These are phyloP conservation scores for Papio anubis DNA, from an alignment of 2,113 vertebrate species.

Conservation along the genomic window DNA sequence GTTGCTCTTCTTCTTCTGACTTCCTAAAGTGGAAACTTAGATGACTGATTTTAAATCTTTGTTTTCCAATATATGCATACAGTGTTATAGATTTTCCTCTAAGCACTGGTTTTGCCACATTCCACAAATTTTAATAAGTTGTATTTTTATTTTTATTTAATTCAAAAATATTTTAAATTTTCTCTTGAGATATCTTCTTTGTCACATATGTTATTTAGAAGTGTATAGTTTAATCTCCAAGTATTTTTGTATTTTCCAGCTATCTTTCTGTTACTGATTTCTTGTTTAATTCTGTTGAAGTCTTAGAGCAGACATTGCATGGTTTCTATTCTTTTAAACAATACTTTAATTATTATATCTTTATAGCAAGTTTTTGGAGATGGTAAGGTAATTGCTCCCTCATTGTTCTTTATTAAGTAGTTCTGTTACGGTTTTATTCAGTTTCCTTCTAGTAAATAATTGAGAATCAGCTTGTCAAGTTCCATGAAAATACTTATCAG, in stretches of 20 bases:
- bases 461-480: constrained; percentile 34
- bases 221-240: background rate
- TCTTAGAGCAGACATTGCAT: background rate
- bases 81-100: background rate
- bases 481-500: constrained; percentile 7
- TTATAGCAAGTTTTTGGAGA: constrained; percentile 25
- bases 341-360: constrained; percentile 46
- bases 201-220: background rate
- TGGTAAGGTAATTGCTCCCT: background rate
- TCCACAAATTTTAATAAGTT: background rate
- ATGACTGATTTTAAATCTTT: background rate
- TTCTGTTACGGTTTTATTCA: background rate
- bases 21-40: background rate
- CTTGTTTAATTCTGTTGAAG: background rate
- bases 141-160: background rate
- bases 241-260: background rate
- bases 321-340: background rate
- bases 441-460: background rate
- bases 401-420: background rate
- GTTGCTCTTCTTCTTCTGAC: background rate
- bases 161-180: background rate
- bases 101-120: background rate
- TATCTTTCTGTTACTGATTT: background rate
- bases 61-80: background rate
- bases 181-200: background rate